Evolutionary conservation across 2,888 invertebrate genomes (phyloP).

Genomic region (Arge pagana): DNA sequence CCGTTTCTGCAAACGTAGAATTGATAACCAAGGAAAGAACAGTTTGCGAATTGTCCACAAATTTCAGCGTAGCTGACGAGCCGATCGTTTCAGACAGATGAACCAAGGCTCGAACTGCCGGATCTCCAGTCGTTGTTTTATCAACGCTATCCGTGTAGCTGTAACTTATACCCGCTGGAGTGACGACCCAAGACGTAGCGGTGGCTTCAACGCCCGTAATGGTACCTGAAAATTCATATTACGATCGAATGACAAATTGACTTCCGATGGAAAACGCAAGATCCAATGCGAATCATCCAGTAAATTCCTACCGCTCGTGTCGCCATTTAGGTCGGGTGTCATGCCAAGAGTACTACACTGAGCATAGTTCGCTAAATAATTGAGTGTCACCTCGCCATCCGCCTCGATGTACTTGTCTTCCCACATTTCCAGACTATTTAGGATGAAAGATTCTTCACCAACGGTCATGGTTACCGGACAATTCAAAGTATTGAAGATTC

Average conservation of each 20-base stretch:
- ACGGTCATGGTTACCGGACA: conserved; percentile 38
- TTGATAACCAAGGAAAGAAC: background rate
- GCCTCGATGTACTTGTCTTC: conserved; percentile 30
- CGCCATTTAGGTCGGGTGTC: conserved; percentile 3
- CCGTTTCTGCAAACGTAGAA: conserved; percentile 3
- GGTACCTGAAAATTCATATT: conserved; percentile 2
- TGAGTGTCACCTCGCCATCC: background rate
- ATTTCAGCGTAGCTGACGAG: background rate
- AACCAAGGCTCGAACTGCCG: conserved; percentile 51
- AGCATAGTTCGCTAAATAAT: conserved; percentile 29
- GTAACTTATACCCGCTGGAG: background rate
- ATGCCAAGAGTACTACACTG: conserved; percentile 24
- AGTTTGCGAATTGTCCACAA: background rate
- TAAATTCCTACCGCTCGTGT: background rate
- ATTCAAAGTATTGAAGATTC: conserved; percentile 67
- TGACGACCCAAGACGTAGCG: conserved; percentile 36
- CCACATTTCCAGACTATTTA: conserved; percentile 40
- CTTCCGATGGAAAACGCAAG: background rate
- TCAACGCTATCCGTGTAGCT: conserved; percentile 42
- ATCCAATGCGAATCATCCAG: background rate
- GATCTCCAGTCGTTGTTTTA: conserved; percentile 49
- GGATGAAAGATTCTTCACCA: conserved; percentile 19
- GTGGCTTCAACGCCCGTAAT: conserved; percentile 10
- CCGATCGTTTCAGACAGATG: conserved; percentile 33
- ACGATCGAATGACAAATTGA: background rate